Conservation (phyloP, 2,113 vertebrate genomes). For the Pelobates fuscus region DNA sequence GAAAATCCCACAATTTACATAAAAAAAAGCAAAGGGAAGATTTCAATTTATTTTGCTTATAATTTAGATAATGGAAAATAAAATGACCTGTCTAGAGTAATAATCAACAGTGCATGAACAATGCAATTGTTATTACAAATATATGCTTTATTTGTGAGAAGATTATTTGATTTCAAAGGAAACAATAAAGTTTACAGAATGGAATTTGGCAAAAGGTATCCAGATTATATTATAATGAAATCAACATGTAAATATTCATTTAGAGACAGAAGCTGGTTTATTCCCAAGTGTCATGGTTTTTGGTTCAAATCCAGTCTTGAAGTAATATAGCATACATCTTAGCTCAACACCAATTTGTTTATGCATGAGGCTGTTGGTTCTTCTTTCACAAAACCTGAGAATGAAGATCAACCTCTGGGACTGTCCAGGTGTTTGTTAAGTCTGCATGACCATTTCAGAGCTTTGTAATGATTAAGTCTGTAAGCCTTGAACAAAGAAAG, state of each 20-base stretch:
- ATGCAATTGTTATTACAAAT: conserved; percentile 12
- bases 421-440: conserved; percentile 52
- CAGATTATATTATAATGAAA: neutral
- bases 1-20: neutral
- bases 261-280: conserved; percentile 19
- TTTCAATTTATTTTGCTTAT: neutral
- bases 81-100: conserved; percentile 6
- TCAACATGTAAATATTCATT: conserved; percentile 38
- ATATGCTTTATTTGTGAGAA: neutral
- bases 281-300: conserved; percentile 4
- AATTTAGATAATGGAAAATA: neutral
- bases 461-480: no score
- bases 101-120: conserved; percentile 11
- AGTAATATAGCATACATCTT: neutral
- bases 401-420: conserved; percentile 50
- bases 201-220: conserved; percentile 29
- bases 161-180: neutral
- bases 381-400: conserved; percentile 24
- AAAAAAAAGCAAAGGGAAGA: neutral
- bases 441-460: conserved; percentile 30
- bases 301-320: conserved; percentile 43
- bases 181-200: conserved; percentile 31
- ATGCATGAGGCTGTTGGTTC: conserved; percentile 9
- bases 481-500: no score
- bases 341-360: conserved; percentile 32